Base-by-base conservation (phyloP, 2,888 invertebrate species). In the Rutpela maculata region DNA sequence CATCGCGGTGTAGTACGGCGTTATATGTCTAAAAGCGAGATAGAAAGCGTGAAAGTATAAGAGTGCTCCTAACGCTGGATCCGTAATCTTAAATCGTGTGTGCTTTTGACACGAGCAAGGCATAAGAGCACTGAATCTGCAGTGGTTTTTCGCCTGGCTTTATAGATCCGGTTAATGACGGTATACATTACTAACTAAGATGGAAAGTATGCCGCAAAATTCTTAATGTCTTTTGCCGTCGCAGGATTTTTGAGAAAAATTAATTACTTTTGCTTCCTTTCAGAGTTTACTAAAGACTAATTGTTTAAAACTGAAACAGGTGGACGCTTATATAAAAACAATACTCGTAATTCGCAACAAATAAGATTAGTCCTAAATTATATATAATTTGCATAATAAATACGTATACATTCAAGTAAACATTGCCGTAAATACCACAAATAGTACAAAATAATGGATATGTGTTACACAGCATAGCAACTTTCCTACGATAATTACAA, bases 81-180 rank as follows among this genome's bases (percentile, higher is more conserved):
- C 78, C 81, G 82, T 82, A 84, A 84, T 85, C 84, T 85, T 85
- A 85, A 85, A 85, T 85, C 84, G 84, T 83, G 84, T 85, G 84
- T 85, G 84, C 84, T 85, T 83, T 83, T 84, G 84, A 84, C 84
- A 84, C 84, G 81, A 78, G 80, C 80, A 59, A 73, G 74, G 74
- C 72, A 63, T 63, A 62, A 31, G 72, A 63, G 72, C 62, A 59
- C 50, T 55, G 75, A 66, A 71, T 76, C 78, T 76, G 78, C 78
- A 74, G 78, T 74, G 76, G 74, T 78, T 78, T 78, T 76, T 78
- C 70, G 78, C 72, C 78, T 75, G 75, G 60, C 77, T 80, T 81
- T 81, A 81, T 79, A 76, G 80, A 79, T 76, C 78, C 80, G 79
- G 81, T 82, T 83, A 82, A 83, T 83, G 83, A 82, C 81, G 78